Conservation (phyloP, 1,140 invertebrate genomes). For the Holotrichia oblita region DNA sequence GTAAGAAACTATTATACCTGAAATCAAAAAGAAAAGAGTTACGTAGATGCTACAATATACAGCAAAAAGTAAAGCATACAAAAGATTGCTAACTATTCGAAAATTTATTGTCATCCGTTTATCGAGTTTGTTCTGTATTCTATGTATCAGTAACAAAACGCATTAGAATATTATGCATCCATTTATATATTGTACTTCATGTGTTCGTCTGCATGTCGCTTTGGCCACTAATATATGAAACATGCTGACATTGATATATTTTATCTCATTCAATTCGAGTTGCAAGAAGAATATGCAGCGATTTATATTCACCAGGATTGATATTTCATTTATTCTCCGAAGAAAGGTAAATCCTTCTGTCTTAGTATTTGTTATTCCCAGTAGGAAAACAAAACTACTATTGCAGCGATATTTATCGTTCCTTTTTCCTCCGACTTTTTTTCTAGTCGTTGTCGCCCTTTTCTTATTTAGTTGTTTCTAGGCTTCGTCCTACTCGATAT, state of each 20-base stretch:
- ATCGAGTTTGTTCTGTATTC: no score
- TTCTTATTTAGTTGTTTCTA: not conserved
- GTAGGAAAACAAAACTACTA: conserved; percentile 33
- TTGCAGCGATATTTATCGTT: conserved; percentile 33
- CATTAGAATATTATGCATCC: no score
- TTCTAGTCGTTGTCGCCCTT: conserved; percentile 2
- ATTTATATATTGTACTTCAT: no score
- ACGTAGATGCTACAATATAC: no score
- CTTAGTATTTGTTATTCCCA: conserved; percentile 24
- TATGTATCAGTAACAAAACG: no score
- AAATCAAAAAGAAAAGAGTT: no score
- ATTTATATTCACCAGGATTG: conserved; percentile 28
- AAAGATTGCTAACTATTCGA: no score
- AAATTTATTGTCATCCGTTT: no score
- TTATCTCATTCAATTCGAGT: not conserved
- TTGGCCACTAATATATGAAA: not conserved
- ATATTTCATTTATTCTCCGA: conserved; percentile 34
- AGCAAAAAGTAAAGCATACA: no score
- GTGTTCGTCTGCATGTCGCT: not conserved
- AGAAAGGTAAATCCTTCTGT: conserved; percentile 28
- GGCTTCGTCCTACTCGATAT: not conserved
- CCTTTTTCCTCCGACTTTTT: conserved; percentile 7
- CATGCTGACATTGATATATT: conserved; percentile 23
- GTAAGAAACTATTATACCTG: no score
- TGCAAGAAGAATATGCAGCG: conserved; percentile 26